Conservation (phyloP, 1,140 invertebrate genomes). For the Cyrtorhinus lividipennis region DNA sequence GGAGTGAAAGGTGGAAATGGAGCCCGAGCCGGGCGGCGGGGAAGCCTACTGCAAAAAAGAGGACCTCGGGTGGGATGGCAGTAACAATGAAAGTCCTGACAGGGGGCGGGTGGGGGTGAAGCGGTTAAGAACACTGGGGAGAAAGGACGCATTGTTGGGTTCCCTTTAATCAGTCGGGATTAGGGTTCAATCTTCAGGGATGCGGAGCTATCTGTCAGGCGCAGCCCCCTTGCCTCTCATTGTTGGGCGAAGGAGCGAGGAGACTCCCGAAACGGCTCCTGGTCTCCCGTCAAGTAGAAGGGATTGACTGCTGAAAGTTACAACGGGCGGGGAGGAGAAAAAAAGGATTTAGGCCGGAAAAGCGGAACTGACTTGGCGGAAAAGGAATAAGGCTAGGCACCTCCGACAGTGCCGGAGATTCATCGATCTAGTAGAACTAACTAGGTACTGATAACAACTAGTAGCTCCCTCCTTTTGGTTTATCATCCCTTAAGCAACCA, state of each 20-base stretch:
- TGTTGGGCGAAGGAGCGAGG: neutral
- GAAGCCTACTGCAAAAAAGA: neutral
- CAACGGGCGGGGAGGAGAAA: slow-evolving; percentile 2
- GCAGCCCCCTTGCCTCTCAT: neutral
- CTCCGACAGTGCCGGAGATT: neutral
- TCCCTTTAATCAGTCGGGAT: slow-evolving; percentile 8
- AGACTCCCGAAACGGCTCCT: neutral
- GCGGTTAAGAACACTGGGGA: slow-evolving; percentile 8
- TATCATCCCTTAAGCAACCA: no score
- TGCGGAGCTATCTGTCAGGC: slow-evolving; percentile 6
- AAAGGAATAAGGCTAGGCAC: no score
- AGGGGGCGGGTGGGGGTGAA: no score
- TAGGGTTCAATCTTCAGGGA: slow-evolving; percentile 9
- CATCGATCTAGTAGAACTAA: no score
- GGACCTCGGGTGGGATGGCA: neutral
- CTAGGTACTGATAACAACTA: no score
- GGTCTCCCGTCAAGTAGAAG: neutral
- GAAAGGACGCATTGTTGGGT: slow-evolving; percentile 1
- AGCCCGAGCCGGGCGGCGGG: neutral
- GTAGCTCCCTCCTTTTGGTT: no score
- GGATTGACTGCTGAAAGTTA: slow-evolving; percentile 8
- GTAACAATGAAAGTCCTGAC: slow-evolving; percentile 3
- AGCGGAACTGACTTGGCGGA: slow-evolving; percentile 2
- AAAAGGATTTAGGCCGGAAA: neutral
- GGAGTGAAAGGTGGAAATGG: neutral